Conservation (phyloP, 2,888 invertebrate genomes). For the Pachycephus smyrnensis region DNA sequence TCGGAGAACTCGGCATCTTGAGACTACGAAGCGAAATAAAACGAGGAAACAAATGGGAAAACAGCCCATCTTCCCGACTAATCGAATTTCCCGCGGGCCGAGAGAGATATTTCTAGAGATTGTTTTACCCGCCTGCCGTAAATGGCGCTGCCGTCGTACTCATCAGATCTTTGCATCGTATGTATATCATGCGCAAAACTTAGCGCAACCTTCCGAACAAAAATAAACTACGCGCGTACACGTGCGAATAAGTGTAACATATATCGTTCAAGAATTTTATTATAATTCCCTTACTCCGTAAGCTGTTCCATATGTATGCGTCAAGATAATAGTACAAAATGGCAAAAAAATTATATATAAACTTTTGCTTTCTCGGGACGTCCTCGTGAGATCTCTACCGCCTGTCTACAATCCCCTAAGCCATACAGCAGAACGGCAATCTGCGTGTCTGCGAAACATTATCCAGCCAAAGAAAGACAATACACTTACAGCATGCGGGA, state of each 20-base stretch:
- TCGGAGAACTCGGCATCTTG: background rate
- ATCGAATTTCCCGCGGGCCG: slow-evolving; percentile 60
- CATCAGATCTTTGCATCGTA: slow-evolving; percentile 1
- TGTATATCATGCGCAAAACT: slow-evolving; percentile 12
- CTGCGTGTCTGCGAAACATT: slow-evolving; percentile 60
- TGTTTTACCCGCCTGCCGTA: slow-evolving; percentile 48
- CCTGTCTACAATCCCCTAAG: background rate
- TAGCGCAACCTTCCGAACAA: slow-evolving; percentile 7
- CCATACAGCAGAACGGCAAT: slow-evolving; percentile 1
- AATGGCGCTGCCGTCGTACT: slow-evolving; percentile 14
- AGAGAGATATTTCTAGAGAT: slow-evolving; percentile 61
- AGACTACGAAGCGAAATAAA: slow-evolving; percentile 36
- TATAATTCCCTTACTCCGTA: background rate
- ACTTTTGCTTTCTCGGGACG: background rate
- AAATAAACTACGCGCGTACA: slow-evolving; percentile 5
- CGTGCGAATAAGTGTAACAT: background rate
- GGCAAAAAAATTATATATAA: background rate
- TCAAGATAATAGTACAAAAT: background rate
- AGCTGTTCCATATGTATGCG: background rate
- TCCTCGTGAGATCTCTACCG: background rate
- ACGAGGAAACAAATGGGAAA: slow-evolving; percentile 55
- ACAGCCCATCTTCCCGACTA: slow-evolving; percentile 61
- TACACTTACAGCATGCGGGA: slow-evolving; percentile 42
- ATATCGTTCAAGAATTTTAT: background rate
- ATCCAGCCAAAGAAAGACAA: slow-evolving; percentile 56